These are phyloP conservation scores for Chrysogorgia sp. DNA, from an alignment of 92 coral and sea anemone species.

Conservation along the genomic window DNA sequence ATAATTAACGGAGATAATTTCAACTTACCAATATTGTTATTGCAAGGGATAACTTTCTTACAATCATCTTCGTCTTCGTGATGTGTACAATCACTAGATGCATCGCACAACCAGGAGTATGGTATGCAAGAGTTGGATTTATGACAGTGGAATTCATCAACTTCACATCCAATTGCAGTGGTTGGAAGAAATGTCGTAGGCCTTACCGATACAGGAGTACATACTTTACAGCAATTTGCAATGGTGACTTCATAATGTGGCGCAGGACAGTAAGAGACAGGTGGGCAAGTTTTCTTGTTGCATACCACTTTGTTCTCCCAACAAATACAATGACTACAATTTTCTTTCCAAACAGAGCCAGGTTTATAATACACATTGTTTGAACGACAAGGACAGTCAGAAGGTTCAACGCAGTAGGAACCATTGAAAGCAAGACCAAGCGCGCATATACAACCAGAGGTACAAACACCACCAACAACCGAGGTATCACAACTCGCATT, in stretches of 20 bases:
- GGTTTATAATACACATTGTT: constrained; percentile 16
- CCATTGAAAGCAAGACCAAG: constrained; percentile 18
- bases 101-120: constrained; percentile 28
- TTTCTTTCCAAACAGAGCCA: constrained; percentile 21
- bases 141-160: constrained; percentile 12
- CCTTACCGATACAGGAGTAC: constrained; percentile 6
- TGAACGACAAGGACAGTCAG: constrained; percentile 27
- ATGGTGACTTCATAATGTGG: constrained; percentile 21
- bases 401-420: constrained; percentile 24
- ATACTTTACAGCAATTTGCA: constrained; percentile 25
- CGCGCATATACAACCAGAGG: constrained; percentile 17
- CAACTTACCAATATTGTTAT: background rate
- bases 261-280: constrained; percentile 17
- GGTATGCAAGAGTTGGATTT: constrained; percentile 4
- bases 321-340: constrained; percentile 36
- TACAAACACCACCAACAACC: background rate
- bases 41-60: background rate
- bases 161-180: constrained; percentile 5
- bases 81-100: constrained; percentile 3
- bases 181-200: constrained; percentile 16
- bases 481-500: constrained; percentile 1
- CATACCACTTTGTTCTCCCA: constrained; percentile 33
- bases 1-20: background rate
- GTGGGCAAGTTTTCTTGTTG: background rate
- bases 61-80: constrained; percentile 17